Conservation (phyloP, 2,113 vertebrate genomes). For the Sander vitreus region DNA sequence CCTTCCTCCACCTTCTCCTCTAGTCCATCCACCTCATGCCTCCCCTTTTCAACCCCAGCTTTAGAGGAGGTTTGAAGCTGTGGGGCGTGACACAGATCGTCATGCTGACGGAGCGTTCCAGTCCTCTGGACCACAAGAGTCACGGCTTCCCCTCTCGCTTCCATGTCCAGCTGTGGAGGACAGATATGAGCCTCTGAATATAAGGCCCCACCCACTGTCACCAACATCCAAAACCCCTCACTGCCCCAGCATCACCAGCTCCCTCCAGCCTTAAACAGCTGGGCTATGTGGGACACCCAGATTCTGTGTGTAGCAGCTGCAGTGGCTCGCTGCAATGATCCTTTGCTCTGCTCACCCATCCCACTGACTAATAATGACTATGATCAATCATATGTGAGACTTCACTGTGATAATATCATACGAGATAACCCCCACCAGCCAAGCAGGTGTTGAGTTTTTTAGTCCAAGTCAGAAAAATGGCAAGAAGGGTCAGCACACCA, state of each 20-base stretch:
- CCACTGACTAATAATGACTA: conserved; percentile 66
- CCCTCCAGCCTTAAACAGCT: conserved; percentile 37
- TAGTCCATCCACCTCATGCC: background rate
- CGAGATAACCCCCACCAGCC: conserved; percentile 54
- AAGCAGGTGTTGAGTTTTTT: conserved; percentile 60
- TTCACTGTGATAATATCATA: conserved; percentile 46
- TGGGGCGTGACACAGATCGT: conserved; percentile 44
- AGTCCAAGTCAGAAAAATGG: conserved; percentile 24
- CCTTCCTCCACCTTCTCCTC: conserved; percentile 13
- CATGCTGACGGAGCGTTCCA: conserved; percentile 42
- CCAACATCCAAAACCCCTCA: background rate
- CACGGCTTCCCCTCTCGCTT: conserved; percentile 19
- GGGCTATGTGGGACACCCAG: conserved; percentile 36
- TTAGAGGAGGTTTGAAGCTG: conserved; percentile 44
- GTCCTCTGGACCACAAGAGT: conserved; percentile 38
- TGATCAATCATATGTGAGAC: conserved; percentile 69
- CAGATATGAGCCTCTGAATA: conserved; percentile 33
- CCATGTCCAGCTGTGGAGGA: conserved; percentile 49
- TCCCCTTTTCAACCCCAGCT: background rate
- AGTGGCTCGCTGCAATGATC: conserved; percentile 41
- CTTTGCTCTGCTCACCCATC: conserved; percentile 34
- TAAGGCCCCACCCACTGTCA: conserved; percentile 12
- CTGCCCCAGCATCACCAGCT: background rate
- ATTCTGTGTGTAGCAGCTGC: conserved; percentile 19
- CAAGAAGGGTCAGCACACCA: background rate